phyloP scores from a whole-genome alignment of 92 coral and sea anemone species.

The Muricea muricata region DNA sequence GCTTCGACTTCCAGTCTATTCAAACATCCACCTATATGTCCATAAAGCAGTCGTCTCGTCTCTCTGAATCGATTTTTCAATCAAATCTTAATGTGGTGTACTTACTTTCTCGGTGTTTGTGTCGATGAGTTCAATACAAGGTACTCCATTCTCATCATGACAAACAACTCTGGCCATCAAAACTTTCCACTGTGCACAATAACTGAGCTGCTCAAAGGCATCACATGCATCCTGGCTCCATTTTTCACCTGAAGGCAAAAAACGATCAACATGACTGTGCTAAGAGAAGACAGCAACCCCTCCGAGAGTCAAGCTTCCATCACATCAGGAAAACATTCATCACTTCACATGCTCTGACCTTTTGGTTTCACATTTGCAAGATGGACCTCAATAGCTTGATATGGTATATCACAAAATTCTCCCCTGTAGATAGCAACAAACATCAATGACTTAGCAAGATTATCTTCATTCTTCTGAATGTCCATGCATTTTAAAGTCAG shows the following conservation, averaged over 20 bases:
- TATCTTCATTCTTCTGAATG: too few relatives aligned
- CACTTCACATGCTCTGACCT: constrained; percentile 53
- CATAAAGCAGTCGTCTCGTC: not conserved
- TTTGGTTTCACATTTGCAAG: constrained; percentile 78
- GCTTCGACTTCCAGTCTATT: too few relatives aligned
- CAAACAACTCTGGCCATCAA: constrained; percentile 81
- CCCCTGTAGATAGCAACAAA: constrained; percentile 43
- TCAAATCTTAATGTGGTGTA: too few relatives aligned
- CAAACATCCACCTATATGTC: too few relatives aligned
- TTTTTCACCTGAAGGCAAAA: constrained; percentile 54
- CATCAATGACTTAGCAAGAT: too few relatives aligned
- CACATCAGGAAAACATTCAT: too few relatives aligned
- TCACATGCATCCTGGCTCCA: constrained; percentile 82
- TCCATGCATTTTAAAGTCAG: too few relatives aligned
- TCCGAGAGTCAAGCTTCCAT: not conserved
- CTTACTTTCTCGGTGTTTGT: constrained; percentile 59
- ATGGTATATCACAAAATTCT: constrained; percentile 75
- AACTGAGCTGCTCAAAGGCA: constrained; percentile 74
- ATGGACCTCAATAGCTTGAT: constrained; percentile 87
- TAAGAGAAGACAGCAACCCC: not conserved
- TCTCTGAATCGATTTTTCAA: too few relatives aligned
- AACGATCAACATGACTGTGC: not conserved
- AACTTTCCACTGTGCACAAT: constrained; percentile 86
- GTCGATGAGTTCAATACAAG: constrained; percentile 86
- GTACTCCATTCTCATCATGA: constrained; percentile 68